Evolutionary conservation across 2,888 invertebrate genomes (phyloP), one percentile per base, ranked within the genome.

Genomic region (Polydrusus tereticollis): DNA sequence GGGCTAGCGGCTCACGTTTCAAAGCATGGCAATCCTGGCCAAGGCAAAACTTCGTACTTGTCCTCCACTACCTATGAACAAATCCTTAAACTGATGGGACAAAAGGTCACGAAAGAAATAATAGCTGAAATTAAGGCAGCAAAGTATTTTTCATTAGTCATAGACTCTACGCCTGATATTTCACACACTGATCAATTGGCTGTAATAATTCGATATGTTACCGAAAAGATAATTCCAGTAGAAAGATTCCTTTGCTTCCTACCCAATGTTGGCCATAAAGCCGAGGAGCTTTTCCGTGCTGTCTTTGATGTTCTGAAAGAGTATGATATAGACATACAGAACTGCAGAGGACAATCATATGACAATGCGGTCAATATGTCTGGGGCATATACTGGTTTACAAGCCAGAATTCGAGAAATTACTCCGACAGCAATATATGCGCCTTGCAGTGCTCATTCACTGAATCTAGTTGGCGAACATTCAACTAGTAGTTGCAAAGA

Each of bases 41-140:
- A 38, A 38, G 38, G 38, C 7, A 7, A 38, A 12, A 38, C 38
- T 7, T 38, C 38, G n/a, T 38, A 38, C 38, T 38, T 38, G n/a
- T 38, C 38, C 38, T 38, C 38, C 10, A 38, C 38, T n/a, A 38
- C 38, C 10, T 38, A 38, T n/a, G 38, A 38, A n/a, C 7, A 38
- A n/a, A 12, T 38, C n/a, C 38, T 38, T 7, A n/a, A 38, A 38
- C 38, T 38, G n/a, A 38, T 38, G 38, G 38, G 38, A n/a, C 7
- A 38, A 38, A 63, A 73, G 47, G 80, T 81, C 70, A 73, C 38
- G 10, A 38, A 38, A 12, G n/a, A 12, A 38, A 38, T 38, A 7
- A 38, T 5, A 38, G 38, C 7, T 12, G 38, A 38, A 38, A 38
- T 38, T 12, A 38, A 38, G n/a, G 38, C 38, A 7, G 38, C 41